Percentiles rank a stretch among this genome's conserved stretches.
Conservation (phyloP, 53 echinoderm and acorn worm genomes). For the Henricia sp. region DNA sequence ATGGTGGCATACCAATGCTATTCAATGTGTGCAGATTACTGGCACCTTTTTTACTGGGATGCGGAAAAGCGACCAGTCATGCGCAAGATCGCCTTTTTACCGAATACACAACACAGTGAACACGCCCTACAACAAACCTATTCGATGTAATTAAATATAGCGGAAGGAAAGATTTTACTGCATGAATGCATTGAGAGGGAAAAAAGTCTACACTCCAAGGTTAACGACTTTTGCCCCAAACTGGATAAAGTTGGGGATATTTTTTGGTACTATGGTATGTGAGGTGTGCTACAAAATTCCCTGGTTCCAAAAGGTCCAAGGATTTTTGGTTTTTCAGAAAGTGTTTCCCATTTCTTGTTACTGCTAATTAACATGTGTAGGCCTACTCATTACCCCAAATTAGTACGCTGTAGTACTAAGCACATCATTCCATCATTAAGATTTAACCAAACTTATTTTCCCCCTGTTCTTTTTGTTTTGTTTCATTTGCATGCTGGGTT, state of each 20-base stretch:
- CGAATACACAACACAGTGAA: too few relatives aligned
- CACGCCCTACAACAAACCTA: conserved; percentile 20
- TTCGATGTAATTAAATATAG: conserved; percentile 37
- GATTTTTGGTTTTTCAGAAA: too few relatives aligned
- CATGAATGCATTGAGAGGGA: conserved; percentile 6
- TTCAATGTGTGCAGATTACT: neutral
- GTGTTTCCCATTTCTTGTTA: too few relatives aligned
- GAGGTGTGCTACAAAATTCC: too few relatives aligned
- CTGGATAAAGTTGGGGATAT: too few relatives aligned
- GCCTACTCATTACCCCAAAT: too few relatives aligned
- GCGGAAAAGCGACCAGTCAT: conserved; percentile 4
- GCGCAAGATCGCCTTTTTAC: conserved; percentile 19
- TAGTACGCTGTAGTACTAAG: too few relatives aligned
- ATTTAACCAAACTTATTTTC: neutral
- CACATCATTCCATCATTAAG: too few relatives aligned
- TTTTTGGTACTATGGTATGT: too few relatives aligned
- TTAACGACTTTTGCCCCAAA: conserved; percentile 23
- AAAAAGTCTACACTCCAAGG: conserved; percentile 14
- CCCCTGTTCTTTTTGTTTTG: neutral
- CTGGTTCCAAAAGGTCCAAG: too few relatives aligned
- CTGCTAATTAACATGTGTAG: too few relatives aligned
- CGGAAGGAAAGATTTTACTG: conserved; percentile 25
- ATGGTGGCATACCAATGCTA: neutral
- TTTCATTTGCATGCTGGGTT: neutral
- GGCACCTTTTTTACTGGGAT: too few relatives aligned